Conservation (phyloP, 2,797 vertebrate genomes). For the Acridotheres tristis region DNA sequence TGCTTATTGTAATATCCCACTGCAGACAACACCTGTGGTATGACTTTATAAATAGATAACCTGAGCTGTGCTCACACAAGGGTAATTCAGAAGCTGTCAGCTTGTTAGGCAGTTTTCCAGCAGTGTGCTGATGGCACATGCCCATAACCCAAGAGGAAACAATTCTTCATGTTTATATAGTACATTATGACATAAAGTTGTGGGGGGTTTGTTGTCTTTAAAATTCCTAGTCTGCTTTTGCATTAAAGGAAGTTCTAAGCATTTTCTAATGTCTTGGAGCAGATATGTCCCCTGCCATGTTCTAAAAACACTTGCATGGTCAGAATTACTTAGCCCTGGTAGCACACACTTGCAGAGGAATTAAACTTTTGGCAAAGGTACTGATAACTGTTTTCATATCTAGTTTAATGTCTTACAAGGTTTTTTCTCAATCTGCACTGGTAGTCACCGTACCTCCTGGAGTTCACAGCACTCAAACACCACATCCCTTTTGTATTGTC, state of each 20-base stretch:
- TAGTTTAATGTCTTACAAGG: not conserved
- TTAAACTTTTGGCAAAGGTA: not conserved
- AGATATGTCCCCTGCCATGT: not conserved
- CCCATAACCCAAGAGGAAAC: not conserved
- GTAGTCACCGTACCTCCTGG: not conserved
- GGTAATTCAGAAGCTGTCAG: slow-evolving; percentile 30
- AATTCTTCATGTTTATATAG: not conserved
- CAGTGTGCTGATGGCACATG: not conserved
- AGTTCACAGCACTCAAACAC: not conserved
- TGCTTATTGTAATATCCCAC: not conserved
- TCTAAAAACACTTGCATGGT: not conserved
- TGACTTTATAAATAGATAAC: slow-evolving; percentile 48
- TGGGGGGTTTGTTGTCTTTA: not conserved
- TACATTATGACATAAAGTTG: not conserved
- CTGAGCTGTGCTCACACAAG: slow-evolving; percentile 9
- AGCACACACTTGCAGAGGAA: not conserved
- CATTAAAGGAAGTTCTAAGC: not conserved
- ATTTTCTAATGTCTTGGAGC: not conserved
- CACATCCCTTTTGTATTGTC: not conserved
- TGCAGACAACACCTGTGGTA: slow-evolving; percentile 31
- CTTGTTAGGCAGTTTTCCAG: slow-evolving; percentile 46
- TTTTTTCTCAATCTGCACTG: not conserved
- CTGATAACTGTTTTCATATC: not conserved
- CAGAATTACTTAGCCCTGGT: not conserved
- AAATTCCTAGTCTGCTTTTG: not conserved